Evolutionary conservation across 2,888 invertebrate species (phyloP), one percentile per base, ranked within the genome.

Genomic region (Mechanitis messenoides): DNA sequence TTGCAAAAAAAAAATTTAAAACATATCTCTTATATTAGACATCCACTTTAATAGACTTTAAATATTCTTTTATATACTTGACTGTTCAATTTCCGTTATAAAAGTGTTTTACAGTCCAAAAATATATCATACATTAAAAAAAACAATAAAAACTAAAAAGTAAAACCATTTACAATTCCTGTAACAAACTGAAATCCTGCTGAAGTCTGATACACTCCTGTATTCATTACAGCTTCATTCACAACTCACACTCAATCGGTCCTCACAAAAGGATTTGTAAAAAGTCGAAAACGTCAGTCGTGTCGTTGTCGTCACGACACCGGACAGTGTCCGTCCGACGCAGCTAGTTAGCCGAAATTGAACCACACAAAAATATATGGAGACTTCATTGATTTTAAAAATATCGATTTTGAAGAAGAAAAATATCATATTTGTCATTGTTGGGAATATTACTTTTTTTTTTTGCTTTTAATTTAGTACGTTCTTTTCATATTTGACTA

Each of bases 341-440:
- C 65, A 68, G 64, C 71, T 72, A 74, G 72, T 72, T 72, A 72
- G 71, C 71, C 68, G 72, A 74, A 74, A 73, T 72, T 68, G 69
- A 73, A 67, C 67, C 58, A 72, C 53, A 68, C 63, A 68, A 42
- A 3, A 45, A 35, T 33, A 6, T 7, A 28, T 68, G 45, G 73
- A 71, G 69, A 59, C 59, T 55, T 56, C 38, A 33, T 50, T 55
- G 3, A 45, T 59, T 56, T 62, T 20, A 20, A 20, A 20, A 20
- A 20, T 35, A 35, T 35, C 6, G 35, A 5, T 35, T 35, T 35
- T 35, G 3, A 6, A 35, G 35, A 59, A 33, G 20, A 20, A 20
- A 20, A 20, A 20, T 0, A 20, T 20, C 20, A 20, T 20, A 20
- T 20, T 20, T 20, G 20, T 20, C 20, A 20, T 20, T 20, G 20